Evolutionary conservation across 2,113 vertebrate genomes (phyloP).

Genomic region (Perca schrenkii): DNA sequence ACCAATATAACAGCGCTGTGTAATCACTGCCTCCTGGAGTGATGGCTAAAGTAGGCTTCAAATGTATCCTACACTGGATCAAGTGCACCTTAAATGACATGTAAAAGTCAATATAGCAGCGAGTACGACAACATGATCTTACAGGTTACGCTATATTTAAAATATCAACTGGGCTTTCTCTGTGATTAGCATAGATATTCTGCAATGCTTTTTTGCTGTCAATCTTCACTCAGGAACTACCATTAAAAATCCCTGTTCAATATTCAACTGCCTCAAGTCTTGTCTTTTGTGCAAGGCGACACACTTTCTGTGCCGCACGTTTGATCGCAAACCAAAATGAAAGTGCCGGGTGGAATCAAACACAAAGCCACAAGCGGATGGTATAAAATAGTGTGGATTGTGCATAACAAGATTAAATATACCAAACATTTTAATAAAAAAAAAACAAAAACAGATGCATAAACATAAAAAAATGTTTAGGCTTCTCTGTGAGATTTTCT

Average conservation of each 20-base stretch:
- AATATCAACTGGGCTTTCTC: neutral
- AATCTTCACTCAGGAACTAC: slow-evolving; percentile 12
- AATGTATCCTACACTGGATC: neutral
- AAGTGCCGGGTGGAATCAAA: slow-evolving; percentile 38
- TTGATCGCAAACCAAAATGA: slow-evolving; percentile 49
- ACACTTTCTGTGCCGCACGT: slow-evolving; percentile 19
- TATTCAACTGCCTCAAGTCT: slow-evolving; percentile 41
- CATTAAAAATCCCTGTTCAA: slow-evolving; percentile 25
- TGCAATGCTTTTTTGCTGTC: neutral
- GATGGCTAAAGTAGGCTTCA: neutral
- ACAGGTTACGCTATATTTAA: neutral
- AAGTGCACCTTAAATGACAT: neutral
- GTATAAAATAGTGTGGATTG: slow-evolving; percentile 16
- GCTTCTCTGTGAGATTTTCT: neutral
- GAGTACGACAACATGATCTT: neutral
- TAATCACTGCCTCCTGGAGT: slow-evolving; percentile 2
- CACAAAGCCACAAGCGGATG: slow-evolving; percentile 46
- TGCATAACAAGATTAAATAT: neutral
- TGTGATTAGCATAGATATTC: neutral
- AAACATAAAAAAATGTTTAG: neutral
- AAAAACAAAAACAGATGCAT: slow-evolving; percentile 1
- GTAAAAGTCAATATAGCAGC: neutral
- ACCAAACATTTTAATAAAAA: neutral
- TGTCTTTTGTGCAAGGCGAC: slow-evolving; percentile 44
- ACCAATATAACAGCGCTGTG: neutral